Evolutionary conservation across 2,888 invertebrate genomes (phyloP), one percentile per base, ranked within the genome.

Genomic region (Protula sp.): DNA sequence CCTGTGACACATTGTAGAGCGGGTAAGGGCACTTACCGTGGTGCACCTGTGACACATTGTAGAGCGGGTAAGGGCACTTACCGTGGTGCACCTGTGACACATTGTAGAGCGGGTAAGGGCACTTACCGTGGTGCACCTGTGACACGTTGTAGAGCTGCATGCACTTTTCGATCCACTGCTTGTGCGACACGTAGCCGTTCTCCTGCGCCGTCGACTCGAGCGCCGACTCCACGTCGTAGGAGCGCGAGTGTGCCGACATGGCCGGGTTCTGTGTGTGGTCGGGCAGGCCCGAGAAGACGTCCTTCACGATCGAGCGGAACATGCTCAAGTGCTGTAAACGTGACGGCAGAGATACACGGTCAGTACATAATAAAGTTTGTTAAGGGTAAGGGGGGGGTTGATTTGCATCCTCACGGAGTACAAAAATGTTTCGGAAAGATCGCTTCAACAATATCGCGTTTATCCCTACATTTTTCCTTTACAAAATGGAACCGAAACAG

Each of bases 131-230:
- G 61, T 78, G 76, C 27, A 76, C 75, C 58, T 74, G 72, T 27
- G 79, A 74, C 24, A 79, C 67, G 48, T 71, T 70, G 64, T 74
- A 77, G 31, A 81, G 72, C 67, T 80, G 79, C 62, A 72, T 62
- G 66, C 77, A 78, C 62, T 78, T 78, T 45, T 72, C 71, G 2
- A 78, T 66, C 79, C 79, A 80, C 2, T 76, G 72, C 61, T 79
- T 78, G 65, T 76, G 77, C 0, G 79, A 70, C 14, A 78, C 67
- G 19, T 76, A 66, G 14, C 75, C 75, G 29, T 67, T 62, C 19
- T 78, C 77, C 47, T 68, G 64, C 4, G 76, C 74, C 55, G 75
- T 62, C 30, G 31, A 47, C 60, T 76, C 75, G 5, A 78, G 62
- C 3, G 73, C 70, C 22, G 67, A 29, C 58, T 77, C 77, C 38